phyloP scores from a whole-genome alignment of 2,797 vertebrate species.

The Morus bassanus region DNA sequence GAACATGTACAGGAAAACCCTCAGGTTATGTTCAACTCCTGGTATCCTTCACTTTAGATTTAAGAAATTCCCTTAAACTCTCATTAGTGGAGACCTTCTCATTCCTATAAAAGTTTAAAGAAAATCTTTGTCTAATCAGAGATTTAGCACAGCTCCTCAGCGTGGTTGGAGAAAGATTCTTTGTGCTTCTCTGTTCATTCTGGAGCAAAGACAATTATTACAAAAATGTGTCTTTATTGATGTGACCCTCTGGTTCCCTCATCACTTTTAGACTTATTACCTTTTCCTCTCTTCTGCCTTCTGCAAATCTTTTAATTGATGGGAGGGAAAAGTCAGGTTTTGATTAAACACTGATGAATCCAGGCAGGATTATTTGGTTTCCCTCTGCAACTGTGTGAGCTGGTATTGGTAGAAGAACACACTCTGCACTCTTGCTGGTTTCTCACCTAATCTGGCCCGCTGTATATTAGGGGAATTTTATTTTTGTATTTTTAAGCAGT shows the following conservation, averaged over 20 bases:
- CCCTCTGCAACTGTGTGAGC: neutral
- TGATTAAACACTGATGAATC: conserved; percentile 16
- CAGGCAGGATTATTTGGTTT: neutral
- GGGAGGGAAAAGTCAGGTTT: conserved; percentile 7
- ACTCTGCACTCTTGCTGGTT: neutral
- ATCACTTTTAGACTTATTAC: neutral
- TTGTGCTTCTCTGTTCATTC: neutral
- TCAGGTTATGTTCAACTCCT: conserved; percentile 78
- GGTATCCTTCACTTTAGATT: conserved; percentile 80
- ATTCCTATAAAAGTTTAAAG: conserved; percentile 75
- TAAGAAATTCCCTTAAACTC: conserved; percentile 79
- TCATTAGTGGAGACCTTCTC: conserved; percentile 77
- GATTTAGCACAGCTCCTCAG: conserved; percentile 65
- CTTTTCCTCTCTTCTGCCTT: neutral
- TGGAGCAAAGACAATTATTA: conserved; percentile 46
- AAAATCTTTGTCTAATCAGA: conserved; percentile 72
- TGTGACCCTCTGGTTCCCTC: neutral
- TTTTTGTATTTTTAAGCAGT: neutral
- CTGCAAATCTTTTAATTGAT: conserved; percentile 52
- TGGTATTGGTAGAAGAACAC: neutral
- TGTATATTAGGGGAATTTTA: neutral
- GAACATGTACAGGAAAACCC: conserved; percentile 79
- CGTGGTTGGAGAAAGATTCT: conserved; percentile 17
- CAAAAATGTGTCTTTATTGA: conserved; percentile 59
- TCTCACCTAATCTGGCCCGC: neutral